Evolutionary conservation across 2,113 vertebrate species (phyloP).

Genomic region (Zosterops borbonicus): DNA sequence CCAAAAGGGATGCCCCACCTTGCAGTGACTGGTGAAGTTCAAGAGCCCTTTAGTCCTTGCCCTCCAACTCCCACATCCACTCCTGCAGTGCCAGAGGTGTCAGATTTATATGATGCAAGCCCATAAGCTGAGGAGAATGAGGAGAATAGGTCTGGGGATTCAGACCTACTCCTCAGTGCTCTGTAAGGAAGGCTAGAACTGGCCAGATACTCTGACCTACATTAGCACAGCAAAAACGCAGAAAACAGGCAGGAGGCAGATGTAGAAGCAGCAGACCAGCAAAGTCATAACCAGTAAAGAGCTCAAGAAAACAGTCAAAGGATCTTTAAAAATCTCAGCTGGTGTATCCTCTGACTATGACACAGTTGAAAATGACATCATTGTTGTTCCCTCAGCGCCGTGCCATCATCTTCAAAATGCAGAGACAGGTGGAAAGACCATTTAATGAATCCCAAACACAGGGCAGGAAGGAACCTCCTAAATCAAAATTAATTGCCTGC

Average conservation of each 20-base stretch:
- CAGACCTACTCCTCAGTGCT: neutral
- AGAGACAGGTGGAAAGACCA: neutral
- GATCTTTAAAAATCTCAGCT: neutral
- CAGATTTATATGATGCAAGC: neutral
- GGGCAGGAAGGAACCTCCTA: neutral
- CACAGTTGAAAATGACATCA: neutral
- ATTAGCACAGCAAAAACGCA: neutral
- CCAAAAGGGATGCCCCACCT: neutral
- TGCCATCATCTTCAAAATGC: neutral
- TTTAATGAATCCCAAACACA: neutral
- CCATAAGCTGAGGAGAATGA: neutral
- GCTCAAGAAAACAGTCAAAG: neutral
- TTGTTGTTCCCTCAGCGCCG: neutral
- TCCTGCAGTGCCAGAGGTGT: neutral
- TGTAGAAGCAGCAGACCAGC: neutral
- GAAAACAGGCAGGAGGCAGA: neutral
- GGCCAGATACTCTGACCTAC: neutral
- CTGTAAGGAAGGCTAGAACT: neutral
- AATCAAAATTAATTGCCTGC: conserved; percentile 49
- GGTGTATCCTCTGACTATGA: neutral
- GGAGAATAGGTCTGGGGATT: neutral
- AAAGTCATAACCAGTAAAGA: neutral
- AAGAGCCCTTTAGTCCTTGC: neutral
- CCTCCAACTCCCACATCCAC: neutral
- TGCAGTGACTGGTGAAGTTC: neutral